These are phyloP conservation scores for Bettongia penicillata DNA, from an alignment of 2,113 vertebrate genomes.

Conservation along the genomic window DNA sequence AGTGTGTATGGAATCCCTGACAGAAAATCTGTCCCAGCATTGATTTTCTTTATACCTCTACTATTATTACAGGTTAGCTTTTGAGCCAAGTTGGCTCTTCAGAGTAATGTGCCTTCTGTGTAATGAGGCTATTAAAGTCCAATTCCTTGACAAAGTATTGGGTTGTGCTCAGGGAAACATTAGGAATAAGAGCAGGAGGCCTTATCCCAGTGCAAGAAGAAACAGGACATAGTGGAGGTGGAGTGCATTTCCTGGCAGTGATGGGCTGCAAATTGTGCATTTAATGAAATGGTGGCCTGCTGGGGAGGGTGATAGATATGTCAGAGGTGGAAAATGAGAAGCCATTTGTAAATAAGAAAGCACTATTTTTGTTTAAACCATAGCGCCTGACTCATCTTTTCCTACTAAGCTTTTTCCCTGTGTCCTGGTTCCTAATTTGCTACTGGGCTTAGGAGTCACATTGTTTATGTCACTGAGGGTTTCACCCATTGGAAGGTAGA, in stretches of 20 bases:
- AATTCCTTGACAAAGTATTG: neutral
- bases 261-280: conserved; percentile 28
- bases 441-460: conserved; percentile 7
- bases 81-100: conserved; percentile 27
- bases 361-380: conserved; percentile 37
- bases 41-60: neutral
- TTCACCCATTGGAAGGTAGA: neutral
- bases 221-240: neutral
- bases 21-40: neutral
- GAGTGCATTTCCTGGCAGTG: neutral
- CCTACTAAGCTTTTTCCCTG: neutral
- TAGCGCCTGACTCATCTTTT: neutral
- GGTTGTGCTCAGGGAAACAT: conserved; percentile 48
- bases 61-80: conserved; percentile 7
- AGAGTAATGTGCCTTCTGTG: conserved; percentile 1
- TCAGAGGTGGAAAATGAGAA: neutral
- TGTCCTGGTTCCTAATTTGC: neutral
- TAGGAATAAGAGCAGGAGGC: neutral
- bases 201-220: conserved; percentile 4
- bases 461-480: neutral
- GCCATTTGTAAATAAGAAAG: neutral
- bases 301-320: conserved; percentile 15
- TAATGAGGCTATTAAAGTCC: neutral
- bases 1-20: neutral
- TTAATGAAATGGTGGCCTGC: conserved; percentile 4